Base-by-base conservation (phyloP, 2,797 vertebrate species). In the Premnoplex brunnescens region DNA sequence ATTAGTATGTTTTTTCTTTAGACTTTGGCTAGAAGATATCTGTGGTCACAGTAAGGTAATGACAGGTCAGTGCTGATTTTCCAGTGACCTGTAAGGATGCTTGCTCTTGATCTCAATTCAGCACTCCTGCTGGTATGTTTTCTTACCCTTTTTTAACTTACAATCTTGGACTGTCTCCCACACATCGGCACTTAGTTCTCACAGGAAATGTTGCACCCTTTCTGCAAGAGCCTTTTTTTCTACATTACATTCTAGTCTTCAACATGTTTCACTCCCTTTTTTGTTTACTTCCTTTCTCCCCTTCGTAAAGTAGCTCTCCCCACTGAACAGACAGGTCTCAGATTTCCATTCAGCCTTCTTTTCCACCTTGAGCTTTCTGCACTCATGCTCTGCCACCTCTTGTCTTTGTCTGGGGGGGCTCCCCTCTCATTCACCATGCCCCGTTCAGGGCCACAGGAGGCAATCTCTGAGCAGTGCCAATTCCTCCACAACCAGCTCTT, bases 81-180 rank as follows among this genome's bases (percentile, higher is more conserved):
- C 86, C 90, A 96, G 68, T 94, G 94, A 95, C 86, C 95, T 95
- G 92, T 89, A 76, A 91, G 92, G 81, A 68, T 7, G 22, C 56
- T 88, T 85, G 49, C 49, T 91, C 94, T 94, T 96, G 94, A 96
- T 97, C 93, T 94, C 86, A 77, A 27, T 94, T 94, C 92, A 95
- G 88, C 77, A 81, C 86, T 89, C 86, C 80, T 94, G 93, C 84
- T 95, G 93, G 26, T 95, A 56, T 95, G 91, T 96, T 96, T 97
- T 95, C 93, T 94, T 97, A 91, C 81, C 84, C 92, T 95, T 85
- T 94, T 91, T 76, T 49, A 94, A 89, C 93, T 92, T 82, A 76
- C 2, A 89, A 28, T 59, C 72, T 94, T 96, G 93, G 94, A 95
- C 78, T 43, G 88, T 62, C 41, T 96, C 93, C 92, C 86, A 93